Percentiles rank a stretch among this genome's conserved stretches.
phyloP scores from a whole-genome alignment of 2,888 invertebrate genomes.

The Xanthorhoe designata region DNA sequence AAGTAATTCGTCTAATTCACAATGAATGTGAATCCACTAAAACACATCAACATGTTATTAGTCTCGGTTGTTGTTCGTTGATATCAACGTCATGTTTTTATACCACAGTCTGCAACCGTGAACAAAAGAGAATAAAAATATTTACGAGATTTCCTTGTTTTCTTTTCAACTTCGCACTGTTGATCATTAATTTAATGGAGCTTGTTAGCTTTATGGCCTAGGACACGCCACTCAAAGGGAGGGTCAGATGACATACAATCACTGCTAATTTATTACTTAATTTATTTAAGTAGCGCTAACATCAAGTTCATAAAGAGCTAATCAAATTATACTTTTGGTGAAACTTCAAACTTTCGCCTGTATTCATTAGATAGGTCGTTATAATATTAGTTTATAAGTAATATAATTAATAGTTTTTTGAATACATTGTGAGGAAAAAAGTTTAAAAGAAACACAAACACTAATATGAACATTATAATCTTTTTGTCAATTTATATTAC shows the following conservation, averaged over 20 bases:
- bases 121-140: neutral
- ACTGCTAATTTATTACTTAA: constrained; percentile 17
- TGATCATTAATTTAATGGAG: constrained; percentile 5
- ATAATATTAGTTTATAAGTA: too few species aligned
- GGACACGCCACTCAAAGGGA: constrained; percentile 18
- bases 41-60: too few species aligned
- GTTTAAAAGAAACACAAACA: too few species aligned
- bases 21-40: too few species aligned
- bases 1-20: too few species aligned
- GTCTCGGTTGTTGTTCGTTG: too few species aligned
- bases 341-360: neutral
- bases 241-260: constrained; percentile 19
- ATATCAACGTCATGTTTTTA: too few species aligned
- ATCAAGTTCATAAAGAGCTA: constrained; percentile 14
- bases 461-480: too few species aligned
- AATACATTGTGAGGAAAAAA: too few species aligned
- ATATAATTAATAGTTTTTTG: too few species aligned
- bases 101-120: neutral
- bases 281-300: constrained; percentile 21
- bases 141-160: neutral
- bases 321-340: neutral
- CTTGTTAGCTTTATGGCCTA: constrained; percentile 14
- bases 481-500: too few species aligned
- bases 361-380: neutral
- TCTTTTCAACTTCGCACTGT: constrained; percentile 1